Evolutionary conservation across 2,888 invertebrate genomes (phyloP).

Genomic region (Aelia acuminata): DNA sequence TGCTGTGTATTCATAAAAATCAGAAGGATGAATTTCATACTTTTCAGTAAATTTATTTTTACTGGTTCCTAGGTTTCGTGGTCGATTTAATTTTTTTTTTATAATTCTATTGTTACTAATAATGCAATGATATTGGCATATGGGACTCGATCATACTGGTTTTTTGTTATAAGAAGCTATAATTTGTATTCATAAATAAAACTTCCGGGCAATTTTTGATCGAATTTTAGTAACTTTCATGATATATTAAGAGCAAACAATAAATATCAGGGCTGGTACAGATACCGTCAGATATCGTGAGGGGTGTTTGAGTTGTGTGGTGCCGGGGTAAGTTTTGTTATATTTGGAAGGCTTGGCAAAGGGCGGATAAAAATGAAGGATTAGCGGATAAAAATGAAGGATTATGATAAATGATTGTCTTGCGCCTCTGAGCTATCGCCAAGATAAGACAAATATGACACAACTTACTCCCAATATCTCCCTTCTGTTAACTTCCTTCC

Average conservation of each 20-base stretch:
- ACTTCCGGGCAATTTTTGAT: not conserved
- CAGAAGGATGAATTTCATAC: too few species aligned
- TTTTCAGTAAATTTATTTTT: too few species aligned
- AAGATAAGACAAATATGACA: slow-evolving; percentile 23
- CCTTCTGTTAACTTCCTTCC: slow-evolving; percentile 20
- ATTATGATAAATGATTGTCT: slow-evolving; percentile 44
- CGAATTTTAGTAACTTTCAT: not conserved
- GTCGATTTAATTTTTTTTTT: too few species aligned
- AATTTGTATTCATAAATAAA: not conserved
- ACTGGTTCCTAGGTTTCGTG: too few species aligned
- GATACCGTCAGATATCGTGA: not conserved
- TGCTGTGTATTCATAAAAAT: too few species aligned
- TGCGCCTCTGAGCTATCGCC: not conserved
- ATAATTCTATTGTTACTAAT: too few species aligned
- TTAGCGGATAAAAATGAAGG: slow-evolving; percentile 46
- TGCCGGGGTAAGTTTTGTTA: slow-evolving; percentile 17
- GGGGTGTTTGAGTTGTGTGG: not conserved
- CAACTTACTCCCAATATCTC: slow-evolving; percentile 28
- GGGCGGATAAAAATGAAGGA: slow-evolving; percentile 39
- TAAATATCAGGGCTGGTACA: not conserved
- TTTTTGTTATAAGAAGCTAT: too few species aligned
- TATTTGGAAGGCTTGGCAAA: slow-evolving; percentile 26
- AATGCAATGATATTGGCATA: too few species aligned
- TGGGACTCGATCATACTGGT: too few species aligned
- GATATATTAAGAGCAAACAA: not conserved